These are phyloP conservation scores for Dryococelus australis DNA, from an alignment of 2,888 invertebrate species.

Conservation along the genomic window DNA sequence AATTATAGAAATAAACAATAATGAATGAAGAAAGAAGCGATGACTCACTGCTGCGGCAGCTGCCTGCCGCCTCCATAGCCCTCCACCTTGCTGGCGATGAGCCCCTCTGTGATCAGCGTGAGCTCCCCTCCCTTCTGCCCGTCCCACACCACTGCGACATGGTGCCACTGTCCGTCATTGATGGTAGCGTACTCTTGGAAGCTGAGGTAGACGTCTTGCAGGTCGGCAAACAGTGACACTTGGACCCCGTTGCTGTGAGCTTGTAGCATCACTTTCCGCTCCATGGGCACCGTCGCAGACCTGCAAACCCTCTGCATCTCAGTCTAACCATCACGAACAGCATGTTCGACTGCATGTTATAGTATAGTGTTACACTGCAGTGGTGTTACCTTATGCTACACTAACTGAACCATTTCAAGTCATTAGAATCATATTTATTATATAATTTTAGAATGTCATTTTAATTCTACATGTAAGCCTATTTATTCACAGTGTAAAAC, in stretches of 20 bases:
- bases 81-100: slow-evolving; percentile 91
- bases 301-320: slow-evolving; percentile 58
- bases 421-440: background rate
- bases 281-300: slow-evolving; percentile 78
- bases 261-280: slow-evolving; percentile 84
- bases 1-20: background rate
- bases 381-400: no score
- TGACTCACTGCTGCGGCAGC: slow-evolving; percentile 81
- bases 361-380: no score
- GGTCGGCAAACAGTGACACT: slow-evolving; percentile 86
- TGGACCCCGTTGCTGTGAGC: slow-evolving; percentile 94
- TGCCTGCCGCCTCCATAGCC: slow-evolving; percentile 85
- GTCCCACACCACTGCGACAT: slow-evolving; percentile 94
- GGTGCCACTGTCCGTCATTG: slow-evolving; percentile 97
- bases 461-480: no score
- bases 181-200: slow-evolving; percentile 92
- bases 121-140: slow-evolving; percentile 85
- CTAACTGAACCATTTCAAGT: no score
- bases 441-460: slow-evolving; percentile 23
- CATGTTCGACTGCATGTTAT: slow-evolving; percentile 27
- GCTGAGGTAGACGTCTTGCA: slow-evolving; percentile 88
- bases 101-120: slow-evolving; percentile 92
- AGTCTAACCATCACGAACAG: slow-evolving; percentile 40
- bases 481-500: no score
- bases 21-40: background rate